phyloP scores from a whole-genome alignment of 2,113 vertebrate genomes.

The Morone saxatilis region DNA sequence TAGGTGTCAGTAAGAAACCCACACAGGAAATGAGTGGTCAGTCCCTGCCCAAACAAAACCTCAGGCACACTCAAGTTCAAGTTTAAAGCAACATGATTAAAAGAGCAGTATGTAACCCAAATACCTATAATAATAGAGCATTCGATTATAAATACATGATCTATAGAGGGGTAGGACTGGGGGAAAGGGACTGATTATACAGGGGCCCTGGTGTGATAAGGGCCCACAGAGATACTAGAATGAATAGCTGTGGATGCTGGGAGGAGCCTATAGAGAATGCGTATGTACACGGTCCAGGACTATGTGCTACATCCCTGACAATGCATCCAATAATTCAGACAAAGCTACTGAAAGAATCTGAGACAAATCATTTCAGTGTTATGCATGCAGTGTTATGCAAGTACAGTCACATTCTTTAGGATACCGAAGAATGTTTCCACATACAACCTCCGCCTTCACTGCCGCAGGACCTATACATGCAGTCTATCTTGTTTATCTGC shows the following conservation, averaged over 20 bases:
- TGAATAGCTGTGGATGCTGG: too few species aligned
- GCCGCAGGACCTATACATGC: background rate
- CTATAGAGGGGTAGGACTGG: too few species aligned
- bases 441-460: background rate
- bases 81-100: background rate
- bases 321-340: background rate
- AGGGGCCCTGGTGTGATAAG: too few species aligned
- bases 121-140: background rate
- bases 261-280: too few species aligned
- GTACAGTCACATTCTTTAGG: background rate
- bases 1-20: slow-evolving; percentile 82
- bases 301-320: too few species aligned
- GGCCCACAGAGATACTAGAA: too few species aligned
- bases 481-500: background rate
- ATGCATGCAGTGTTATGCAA: background rate
- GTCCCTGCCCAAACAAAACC: slow-evolving; percentile 13
- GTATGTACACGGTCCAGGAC: too few species aligned
- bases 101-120: background rate
- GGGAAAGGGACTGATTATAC: too few species aligned
- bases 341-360: background rate
- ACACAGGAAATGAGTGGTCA: slow-evolving; percentile 31
- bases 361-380: background rate
- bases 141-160: background rate
- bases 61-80: background rate
- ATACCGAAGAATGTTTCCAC: slow-evolving; percentile 20